Evolutionary conservation across 1,140 invertebrate genomes (phyloP), one percentile per base, ranked within the genome.

Genomic region (Eufriesea mexicana): DNA sequence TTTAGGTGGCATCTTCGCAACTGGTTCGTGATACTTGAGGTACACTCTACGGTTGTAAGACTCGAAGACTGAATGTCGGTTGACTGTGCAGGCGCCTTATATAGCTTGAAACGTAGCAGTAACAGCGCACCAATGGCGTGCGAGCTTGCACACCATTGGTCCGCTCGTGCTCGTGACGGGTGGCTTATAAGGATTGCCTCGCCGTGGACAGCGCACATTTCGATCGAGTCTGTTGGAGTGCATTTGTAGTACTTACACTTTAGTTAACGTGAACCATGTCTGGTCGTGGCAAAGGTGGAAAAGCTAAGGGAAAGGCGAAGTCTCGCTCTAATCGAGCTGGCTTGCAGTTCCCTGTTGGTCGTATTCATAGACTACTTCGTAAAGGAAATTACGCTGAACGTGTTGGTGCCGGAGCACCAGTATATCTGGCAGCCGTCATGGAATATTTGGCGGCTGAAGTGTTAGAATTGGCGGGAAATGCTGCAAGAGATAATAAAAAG

Each of bases 321-420:
- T 85, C 84, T 10, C 84, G 84, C n/a, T 85, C 84, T 0, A 85
- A 85, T 18, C 42, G 84, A 47, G 84, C 84, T 64, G 84, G 84
- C n/a, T 28, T 85, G 20, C 84, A 85, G 16, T 85, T 85, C 20
- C 84, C 84, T 5, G 84, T 85, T 35, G 84, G 84, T 71, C 84
- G 84, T 77, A 85, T 85, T 12, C 84, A 85, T 59, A 42, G 84
- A 10, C 84, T 85, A 72, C 72, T 85, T 23, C 73, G 84, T 0
- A 85, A 85, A 67, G 84, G 84, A 25, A 85, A 85, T 68, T 85
- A 82, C 49, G 84, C 84, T 2, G 93, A 96, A 83, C 93, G 96
- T 71, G 93, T 97, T 59, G 96, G 96, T 80, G 95, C 95, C 86
- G 96, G 96, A 55, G 96, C 96, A 35, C 95, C 96, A 51, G 95